phyloP scores from a whole-genome alignment of 2,888 invertebrate genomes.

The Apotomis capreana region DNA sequence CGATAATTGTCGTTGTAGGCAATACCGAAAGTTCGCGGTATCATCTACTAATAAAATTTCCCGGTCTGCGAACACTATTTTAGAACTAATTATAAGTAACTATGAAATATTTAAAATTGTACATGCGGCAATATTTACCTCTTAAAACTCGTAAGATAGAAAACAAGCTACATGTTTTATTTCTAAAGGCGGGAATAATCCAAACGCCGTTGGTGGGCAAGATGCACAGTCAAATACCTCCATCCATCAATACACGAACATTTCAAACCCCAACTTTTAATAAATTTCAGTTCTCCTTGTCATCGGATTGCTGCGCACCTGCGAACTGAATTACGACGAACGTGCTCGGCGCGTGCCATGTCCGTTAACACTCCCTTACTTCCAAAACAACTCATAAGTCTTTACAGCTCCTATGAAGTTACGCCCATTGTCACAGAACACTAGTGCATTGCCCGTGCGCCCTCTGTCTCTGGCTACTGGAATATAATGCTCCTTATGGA shows the following conservation, averaged over 20 bases:
- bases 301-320: conserved; percentile 72
- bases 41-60: too few relatives aligned
- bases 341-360: conserved; percentile 59
- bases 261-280: conserved; percentile 61
- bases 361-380: conserved; percentile 51
- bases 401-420: conserved; percentile 39
- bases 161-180: too few relatives aligned
- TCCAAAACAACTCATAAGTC: not conserved
- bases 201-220: not conserved
- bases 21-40: too few relatives aligned
- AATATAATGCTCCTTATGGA: conserved; percentile 15
- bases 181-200: too few relatives aligned
- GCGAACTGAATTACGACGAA: conserved; percentile 70
- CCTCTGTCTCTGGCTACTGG: not conserved
- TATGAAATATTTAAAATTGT: too few relatives aligned
- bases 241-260: conserved; percentile 29
- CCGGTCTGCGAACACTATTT: too few relatives aligned
- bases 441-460: not conserved
- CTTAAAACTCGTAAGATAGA: too few relatives aligned
- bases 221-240: conserved; percentile 15
- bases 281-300: conserved; percentile 69
- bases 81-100: too few relatives aligned
- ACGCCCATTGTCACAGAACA: not conserved
- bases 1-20: too few relatives aligned
- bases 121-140: too few relatives aligned